Evolutionary conservation across 2,888 invertebrate species (phyloP).

Genomic region (Machimus atricapillus): DNA sequence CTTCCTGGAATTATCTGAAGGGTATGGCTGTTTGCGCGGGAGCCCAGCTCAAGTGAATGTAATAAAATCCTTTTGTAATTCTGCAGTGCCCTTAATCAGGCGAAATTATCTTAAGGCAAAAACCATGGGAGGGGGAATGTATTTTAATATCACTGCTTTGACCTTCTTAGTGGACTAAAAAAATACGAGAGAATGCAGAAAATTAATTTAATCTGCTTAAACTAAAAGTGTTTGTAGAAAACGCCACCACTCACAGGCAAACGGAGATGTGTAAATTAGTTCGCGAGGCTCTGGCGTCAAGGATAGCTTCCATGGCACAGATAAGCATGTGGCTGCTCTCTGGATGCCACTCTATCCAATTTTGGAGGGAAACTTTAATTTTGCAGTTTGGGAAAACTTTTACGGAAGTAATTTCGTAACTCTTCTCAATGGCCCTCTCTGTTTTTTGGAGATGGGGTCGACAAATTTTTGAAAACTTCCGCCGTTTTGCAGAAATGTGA

Average conservation of each 20-base stretch:
- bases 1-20: not conserved
- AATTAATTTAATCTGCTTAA: not conserved
- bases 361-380: not conserved
- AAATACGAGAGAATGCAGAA: not conserved
- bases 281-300: not conserved
- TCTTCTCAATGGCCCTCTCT: not conserved
- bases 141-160: constrained; percentile 1
- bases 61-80: constrained; percentile 24
- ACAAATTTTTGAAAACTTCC: not conserved
- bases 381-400: not conserved
- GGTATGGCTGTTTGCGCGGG: not conserved
- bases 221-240: not conserved
- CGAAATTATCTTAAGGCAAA: not conserved
- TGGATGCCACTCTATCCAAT: not conserved
- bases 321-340: not conserved
- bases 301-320: not conserved
- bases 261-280: not conserved
- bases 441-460: not conserved
- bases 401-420: not conserved
- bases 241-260: not conserved
- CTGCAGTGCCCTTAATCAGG: constrained; percentile 2
- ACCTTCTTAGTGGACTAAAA: not conserved
- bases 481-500: not conserved
- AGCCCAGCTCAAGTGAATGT: not conserved
- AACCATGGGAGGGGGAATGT: not conserved